Evolutionary conservation across 37 sponge, comb jelly and placozoan genomes (phyloP).

Genomic region (Cliona cf. orientalis): DNA sequence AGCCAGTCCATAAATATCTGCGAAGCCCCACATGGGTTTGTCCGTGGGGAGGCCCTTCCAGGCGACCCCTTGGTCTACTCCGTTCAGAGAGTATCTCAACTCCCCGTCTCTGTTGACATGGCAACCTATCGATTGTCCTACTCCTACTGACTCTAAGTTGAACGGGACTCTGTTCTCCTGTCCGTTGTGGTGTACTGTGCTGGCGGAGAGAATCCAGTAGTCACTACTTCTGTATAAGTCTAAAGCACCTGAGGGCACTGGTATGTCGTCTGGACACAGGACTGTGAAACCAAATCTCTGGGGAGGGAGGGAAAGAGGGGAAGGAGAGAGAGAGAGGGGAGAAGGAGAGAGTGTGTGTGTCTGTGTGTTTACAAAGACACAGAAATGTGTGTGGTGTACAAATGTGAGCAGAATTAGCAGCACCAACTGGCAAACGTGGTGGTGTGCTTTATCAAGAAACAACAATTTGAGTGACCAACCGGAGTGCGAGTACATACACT

Average conservation of each 20-base stretch:
- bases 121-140: constrained; percentile 78
- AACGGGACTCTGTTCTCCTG: constrained; percentile 79
- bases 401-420: neutral
- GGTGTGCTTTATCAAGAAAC: constrained; percentile 23
- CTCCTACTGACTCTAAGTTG: constrained; percentile 71
- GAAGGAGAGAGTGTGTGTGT: neutral
- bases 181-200: constrained; percentile 85
- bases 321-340: neutral
- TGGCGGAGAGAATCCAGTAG: constrained; percentile 91
- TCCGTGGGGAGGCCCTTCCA: constrained; percentile 81
- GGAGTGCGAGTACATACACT: neutral
- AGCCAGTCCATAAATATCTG: constrained; percentile 87
- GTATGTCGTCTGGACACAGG: constrained; percentile 66
- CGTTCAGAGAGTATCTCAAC: constrained; percentile 77
- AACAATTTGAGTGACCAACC: neutral
- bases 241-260: constrained; percentile 79
- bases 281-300: constrained; percentile 84
- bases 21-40: constrained; percentile 82
- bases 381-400: neutral
- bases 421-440: neutral
- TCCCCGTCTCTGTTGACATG: constrained; percentile 75
- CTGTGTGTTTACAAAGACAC: neutral
- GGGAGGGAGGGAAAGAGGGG: neutral
- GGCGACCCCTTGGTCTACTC: constrained; percentile 71
- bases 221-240: constrained; percentile 81